Base-by-base conservation (phyloP, 2,888 invertebrate species). In the Tipula unca region DNA sequence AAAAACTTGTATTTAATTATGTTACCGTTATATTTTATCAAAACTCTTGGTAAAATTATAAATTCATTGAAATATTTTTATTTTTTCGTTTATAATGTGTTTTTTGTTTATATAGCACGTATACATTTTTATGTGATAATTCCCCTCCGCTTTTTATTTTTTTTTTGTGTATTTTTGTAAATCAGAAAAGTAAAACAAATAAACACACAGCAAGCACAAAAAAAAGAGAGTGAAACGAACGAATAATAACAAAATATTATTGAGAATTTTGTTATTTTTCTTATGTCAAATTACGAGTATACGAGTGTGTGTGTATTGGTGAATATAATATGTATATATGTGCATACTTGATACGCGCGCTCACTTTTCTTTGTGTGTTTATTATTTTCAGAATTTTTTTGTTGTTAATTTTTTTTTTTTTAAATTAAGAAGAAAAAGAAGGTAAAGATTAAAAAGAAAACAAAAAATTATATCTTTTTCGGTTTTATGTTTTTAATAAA, bases 341-440 rank as follows among this genome's bases (percentile, higher is more conserved):
- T n/a, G n/a, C 25, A 10, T 69, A 25, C 69, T 69, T 69, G 69
- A 69, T 69, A 69, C 69, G 20, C 25, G 25, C 69, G 69, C 69
- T 69, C 69, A 69, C 69, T 69, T 69, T 69, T 69, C 69, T 69
- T 69, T 69, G 69, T 69, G 69, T 69, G 69, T 69, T 69, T 69
- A 69, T 69, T 25, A 17, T 17, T 69, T 69, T 69, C 25, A 14
- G 20, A 25, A 13, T 69, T 69, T 69, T 25, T 69, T 8, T 39
- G 10, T 39, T 69, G 25, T 69, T 69, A 8, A 69, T 25, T 10
- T 69, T n/a, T 69, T 69, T 25, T 69, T n/a, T 69, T 69, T 69
- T 69, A 69, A 69, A 69, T 69, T 69, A 69, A 69, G 69, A 20
- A 69, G 25, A 25, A 20, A 25, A 69, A 25, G 69, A 69, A 69